Percentiles rank a stretch among this genome's conserved stretches.
These are phyloP conservation scores for Arothron firmamentum DNA, from an alignment of 2,113 vertebrate genomes.

Conservation along the genomic window DNA sequence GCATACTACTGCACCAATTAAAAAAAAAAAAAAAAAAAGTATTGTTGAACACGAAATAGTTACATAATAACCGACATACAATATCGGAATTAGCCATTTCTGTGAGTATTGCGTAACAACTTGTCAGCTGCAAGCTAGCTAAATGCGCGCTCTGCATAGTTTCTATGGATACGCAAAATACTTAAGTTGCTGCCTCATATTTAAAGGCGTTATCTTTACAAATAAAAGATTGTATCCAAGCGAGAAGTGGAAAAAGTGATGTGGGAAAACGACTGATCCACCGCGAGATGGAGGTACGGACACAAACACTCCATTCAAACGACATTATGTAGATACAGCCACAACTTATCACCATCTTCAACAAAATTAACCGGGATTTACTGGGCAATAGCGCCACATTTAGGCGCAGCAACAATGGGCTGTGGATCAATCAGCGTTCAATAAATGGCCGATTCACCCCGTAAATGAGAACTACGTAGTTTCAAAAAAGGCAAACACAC, in stretches of 20 bases:
- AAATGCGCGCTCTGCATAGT: slow-evolving; percentile 62
- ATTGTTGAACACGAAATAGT: slow-evolving; percentile 27
- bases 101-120: slow-evolving; percentile 73
- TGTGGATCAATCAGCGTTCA: slow-evolving; percentile 8
- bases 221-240: no score
- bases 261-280: no score
- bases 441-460: neutral
- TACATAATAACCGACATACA: slow-evolving; percentile 68
- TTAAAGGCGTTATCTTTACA: neutral
- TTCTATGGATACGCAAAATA: slow-evolving; percentile 70
- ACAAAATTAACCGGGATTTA: neutral
- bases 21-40: neutral
- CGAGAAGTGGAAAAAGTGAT: neutral
- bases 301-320: neutral
- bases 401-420: slow-evolving; percentile 7
- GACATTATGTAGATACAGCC: no score
- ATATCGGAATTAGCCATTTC: slow-evolving; percentile 59
- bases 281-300: neutral
- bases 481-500: neutral
- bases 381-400: slow-evolving; percentile 3
- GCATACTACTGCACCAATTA: no score
- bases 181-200: slow-evolving; percentile 22
- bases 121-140: slow-evolving; percentile 43
- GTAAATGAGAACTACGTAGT: neutral
- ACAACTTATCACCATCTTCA: no score